Evolutionary conservation across 2,113 vertebrate species (phyloP).

Genomic region (Lathamus discolor): DNA sequence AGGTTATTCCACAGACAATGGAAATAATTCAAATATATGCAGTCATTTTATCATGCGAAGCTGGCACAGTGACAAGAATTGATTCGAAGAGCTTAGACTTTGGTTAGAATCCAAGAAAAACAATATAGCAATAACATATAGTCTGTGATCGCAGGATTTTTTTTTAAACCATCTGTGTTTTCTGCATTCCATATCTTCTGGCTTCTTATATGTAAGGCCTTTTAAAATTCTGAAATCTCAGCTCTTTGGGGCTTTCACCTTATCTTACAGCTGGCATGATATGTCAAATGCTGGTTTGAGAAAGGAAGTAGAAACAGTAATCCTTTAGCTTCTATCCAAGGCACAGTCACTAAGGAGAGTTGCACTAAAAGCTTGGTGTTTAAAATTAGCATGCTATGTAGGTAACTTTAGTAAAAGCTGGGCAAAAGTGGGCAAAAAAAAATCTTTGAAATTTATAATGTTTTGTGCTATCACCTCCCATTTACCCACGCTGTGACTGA

Average conservation of each 20-base stretch:
- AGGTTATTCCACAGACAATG: neutral
- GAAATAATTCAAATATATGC: neutral
- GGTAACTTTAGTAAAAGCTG: neutral
- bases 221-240: neutral
- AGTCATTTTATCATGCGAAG: neutral
- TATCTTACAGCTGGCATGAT: neutral
- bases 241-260: neutral
- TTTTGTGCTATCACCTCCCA: neutral
- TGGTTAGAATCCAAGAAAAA: neutral
- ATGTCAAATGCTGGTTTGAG: neutral
- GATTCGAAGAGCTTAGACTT: neutral
- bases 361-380: neutral
- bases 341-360: neutral
- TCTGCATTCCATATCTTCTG: neutral
- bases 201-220: neutral
- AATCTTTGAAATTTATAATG: neutral
- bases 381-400: neutral
- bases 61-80: neutral
- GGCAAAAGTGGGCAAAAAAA: neutral
- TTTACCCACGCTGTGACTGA: neutral
- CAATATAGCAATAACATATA: neutral
- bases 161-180: neutral
- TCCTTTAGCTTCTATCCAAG: neutral
- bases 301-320: neutral
- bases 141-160: neutral